phyloP scores from a whole-genome alignment of 1,140 invertebrate species.

The Dendrolimus punctatus region DNA sequence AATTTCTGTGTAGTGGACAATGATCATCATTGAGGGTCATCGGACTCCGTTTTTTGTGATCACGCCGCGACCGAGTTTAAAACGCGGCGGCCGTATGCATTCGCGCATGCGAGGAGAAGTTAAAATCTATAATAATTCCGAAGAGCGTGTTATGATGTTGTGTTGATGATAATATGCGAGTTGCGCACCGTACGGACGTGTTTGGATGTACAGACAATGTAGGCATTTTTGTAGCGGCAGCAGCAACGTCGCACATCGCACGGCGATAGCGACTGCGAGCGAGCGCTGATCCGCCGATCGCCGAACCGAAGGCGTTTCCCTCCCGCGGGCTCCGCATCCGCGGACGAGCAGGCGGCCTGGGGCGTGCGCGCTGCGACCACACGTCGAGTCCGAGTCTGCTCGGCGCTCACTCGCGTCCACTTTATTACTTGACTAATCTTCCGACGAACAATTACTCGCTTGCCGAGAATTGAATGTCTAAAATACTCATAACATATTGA shows the following conservation, averaged over 20 bases:
- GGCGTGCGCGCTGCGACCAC: conserved; percentile 58
- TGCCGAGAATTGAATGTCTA: conserved; percentile 26
- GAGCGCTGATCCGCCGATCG: conserved; percentile 9
- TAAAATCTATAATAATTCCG: conserved; percentile 69
- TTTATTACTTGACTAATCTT: conserved; percentile 56
- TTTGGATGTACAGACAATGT: conserved; percentile 33
- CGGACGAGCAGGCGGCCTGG: conserved; percentile 44
- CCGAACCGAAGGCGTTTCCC: conserved; percentile 50
- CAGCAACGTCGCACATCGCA: too few relatives aligned
- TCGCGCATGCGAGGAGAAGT: conserved; percentile 70
- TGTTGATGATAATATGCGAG: conserved; percentile 32
- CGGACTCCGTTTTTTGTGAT: conserved; percentile 57
- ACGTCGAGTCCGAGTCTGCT: conserved; percentile 36
- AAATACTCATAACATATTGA: conserved; percentile 33
- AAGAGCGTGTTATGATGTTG: conserved; percentile 47
- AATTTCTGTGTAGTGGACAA: conserved; percentile 24
- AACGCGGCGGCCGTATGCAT: conserved; percentile 69
- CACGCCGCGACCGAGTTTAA: conserved; percentile 63
- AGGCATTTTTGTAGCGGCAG: conserved; percentile 45
- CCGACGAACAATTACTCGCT: conserved; percentile 39
- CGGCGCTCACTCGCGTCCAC: conserved; percentile 38
- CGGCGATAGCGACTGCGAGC: too few relatives aligned
- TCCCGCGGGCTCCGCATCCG: conserved; percentile 38
- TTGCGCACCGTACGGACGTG: conserved; percentile 42
- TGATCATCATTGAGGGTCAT: conserved; percentile 48